These are phyloP conservation scores for Fragum whitleyi DNA, from an alignment of 2,888 invertebrate species.

Conservation along the genomic window DNA sequence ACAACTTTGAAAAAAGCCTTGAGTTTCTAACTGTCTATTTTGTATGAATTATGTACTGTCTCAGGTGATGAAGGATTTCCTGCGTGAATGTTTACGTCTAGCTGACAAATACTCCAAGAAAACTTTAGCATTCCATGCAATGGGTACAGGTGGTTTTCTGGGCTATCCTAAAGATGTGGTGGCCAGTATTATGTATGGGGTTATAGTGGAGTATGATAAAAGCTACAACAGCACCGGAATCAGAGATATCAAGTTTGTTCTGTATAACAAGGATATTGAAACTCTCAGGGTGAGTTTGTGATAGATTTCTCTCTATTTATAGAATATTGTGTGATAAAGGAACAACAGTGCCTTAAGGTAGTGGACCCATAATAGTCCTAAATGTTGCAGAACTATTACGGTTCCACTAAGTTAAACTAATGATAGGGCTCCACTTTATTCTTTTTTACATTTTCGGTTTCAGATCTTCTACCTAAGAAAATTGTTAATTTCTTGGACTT, in stretches of 20 bases:
- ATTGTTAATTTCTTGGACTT: too few relatives aligned
- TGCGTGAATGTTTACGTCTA: constrained; percentile 67
- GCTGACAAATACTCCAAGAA: constrained; percentile 64
- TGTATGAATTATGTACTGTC: too few relatives aligned
- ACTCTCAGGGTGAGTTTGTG: constrained; percentile 63
- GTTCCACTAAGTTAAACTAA: too few relatives aligned
- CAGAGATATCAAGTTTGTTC: constrained; percentile 69
- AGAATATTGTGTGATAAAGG: background rate
- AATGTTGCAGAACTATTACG: too few relatives aligned
- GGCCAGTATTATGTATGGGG: constrained; percentile 73
- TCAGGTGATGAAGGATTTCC: constrained; percentile 68
- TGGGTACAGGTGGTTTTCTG: constrained; percentile 79
- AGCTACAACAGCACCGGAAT: constrained; percentile 61
- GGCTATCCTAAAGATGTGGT: constrained; percentile 73
- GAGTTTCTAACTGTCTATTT: too few relatives aligned
- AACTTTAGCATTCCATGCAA: constrained; percentile 76
- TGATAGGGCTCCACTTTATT: too few relatives aligned
- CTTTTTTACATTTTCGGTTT: too few relatives aligned
- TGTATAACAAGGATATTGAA: constrained; percentile 69
- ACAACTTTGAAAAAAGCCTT: too few relatives aligned
- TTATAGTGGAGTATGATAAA: constrained; percentile 68
- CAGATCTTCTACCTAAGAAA: too few relatives aligned
- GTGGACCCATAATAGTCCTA: too few relatives aligned
- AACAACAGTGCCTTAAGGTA: too few relatives aligned
- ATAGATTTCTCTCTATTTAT: too few relatives aligned